Evolutionary conservation across 2,113 vertebrate genomes (phyloP).

Genomic region (Lepus timidus): DNA sequence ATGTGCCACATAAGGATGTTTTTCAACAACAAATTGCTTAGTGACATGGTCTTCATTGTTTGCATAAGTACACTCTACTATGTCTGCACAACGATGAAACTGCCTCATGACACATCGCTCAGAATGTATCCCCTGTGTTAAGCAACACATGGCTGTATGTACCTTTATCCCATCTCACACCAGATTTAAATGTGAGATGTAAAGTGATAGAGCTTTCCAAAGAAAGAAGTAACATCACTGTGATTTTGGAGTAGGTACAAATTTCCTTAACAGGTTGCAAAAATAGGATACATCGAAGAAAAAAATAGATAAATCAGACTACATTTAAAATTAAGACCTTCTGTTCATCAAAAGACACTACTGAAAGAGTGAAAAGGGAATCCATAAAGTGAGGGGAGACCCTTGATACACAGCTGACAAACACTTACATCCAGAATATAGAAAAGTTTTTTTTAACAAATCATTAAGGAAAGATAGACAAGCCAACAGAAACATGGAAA

Average conservation of each 20-base stretch:
- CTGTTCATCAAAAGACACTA: constrained; percentile 42
- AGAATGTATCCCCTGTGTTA: no score
- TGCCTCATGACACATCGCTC: no score
- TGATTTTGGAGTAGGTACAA: constrained; percentile 5
- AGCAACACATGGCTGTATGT: no score
- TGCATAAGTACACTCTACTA: no score
- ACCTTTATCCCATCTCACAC: not conserved
- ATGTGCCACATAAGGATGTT: no score
- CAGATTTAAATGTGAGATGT: constrained; percentile 52
- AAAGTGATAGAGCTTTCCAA: constrained; percentile 51
- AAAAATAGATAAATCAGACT: not conserved
- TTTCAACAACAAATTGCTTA: no score
- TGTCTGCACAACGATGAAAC: no score
- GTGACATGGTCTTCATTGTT: no score
- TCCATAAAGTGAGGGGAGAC: not conserved
- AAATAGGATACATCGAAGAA: not conserved
- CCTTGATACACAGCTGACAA: not conserved
- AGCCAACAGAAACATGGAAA: not conserved
- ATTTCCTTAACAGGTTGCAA: constrained; percentile 38
- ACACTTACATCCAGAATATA: not conserved
- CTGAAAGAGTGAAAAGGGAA: constrained; percentile 19
- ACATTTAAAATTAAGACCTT: constrained; percentile 49
- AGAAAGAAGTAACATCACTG: constrained; percentile 32
- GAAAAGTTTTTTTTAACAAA: not conserved
- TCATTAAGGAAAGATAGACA: constrained; percentile 23